phyloP scores from a whole-genome alignment of 2,797 vertebrate species.

The Astyanax mexicanus region DNA sequence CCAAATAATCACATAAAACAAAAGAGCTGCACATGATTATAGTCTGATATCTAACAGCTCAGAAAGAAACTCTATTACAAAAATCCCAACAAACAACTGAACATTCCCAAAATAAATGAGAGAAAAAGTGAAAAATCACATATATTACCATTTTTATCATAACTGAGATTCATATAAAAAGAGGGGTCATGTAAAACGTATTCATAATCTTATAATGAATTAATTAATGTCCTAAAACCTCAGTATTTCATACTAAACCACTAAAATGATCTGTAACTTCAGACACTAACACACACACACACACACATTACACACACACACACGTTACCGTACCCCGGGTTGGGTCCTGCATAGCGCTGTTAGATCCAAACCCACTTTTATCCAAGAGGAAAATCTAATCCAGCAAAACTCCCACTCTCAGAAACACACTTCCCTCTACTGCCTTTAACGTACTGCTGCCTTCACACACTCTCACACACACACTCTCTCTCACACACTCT shows the following conservation, averaged over 20 bases:
- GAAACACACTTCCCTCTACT: neutral
- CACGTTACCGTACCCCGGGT: constrained; percentile 39
- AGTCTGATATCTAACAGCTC: too few species aligned
- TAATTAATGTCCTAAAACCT: too few species aligned
- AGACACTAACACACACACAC: constrained; percentile 21
- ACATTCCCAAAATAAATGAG: too few species aligned
- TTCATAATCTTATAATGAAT: too few species aligned
- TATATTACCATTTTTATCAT: too few species aligned
- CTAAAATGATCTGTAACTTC: neutral
- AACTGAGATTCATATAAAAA: too few species aligned
- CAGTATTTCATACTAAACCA: constrained; percentile 35
- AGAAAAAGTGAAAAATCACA: too few species aligned
- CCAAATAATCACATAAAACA: too few species aligned
- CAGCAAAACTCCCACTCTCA: neutral
- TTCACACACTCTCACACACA: constrained; percentile 23
- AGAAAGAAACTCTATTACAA: too few species aligned
- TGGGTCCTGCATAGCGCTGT: constrained; percentile 33
- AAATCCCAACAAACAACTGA: too few species aligned
- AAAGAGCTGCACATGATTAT: too few species aligned
- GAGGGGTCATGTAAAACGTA: too few species aligned
- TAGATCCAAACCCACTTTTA: neutral
- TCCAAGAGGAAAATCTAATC: constrained; percentile 2
- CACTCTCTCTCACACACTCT: neutral
- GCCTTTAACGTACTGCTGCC: constrained; percentile 1
- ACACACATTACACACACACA: neutral